Conservation (phyloP, 2,113 vertebrate genomes). For the Actinemys pallida region DNA sequence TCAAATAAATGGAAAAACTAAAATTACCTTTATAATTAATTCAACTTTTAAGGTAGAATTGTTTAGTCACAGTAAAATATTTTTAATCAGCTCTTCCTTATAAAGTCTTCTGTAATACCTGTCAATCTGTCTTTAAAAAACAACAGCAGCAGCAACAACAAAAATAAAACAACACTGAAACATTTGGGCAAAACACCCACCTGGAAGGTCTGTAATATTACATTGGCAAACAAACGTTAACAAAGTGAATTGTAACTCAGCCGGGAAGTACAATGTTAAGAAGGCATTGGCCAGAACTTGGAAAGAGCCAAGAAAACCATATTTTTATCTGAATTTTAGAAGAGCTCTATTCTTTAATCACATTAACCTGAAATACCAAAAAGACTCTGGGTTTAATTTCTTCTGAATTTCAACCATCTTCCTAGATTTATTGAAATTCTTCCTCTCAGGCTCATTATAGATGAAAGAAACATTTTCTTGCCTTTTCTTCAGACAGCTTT, state of each 20-base stretch:
- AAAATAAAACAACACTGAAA: no score
- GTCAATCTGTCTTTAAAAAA: not conserved
- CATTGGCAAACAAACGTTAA: conserved; percentile 4
- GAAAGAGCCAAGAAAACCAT: conserved; percentile 3
- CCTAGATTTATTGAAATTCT: conserved; percentile 7
- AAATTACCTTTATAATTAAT: not conserved
- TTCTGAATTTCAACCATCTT: conserved; percentile 48
- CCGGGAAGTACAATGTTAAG: not conserved
- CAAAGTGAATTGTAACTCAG: conserved; percentile 4
- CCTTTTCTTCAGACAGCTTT: conserved; percentile 25
- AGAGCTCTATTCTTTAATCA: not conserved
- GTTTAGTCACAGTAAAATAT: not conserved
- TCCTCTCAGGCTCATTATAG: conserved; percentile 38
- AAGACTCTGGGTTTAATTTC: conserved; percentile 48
- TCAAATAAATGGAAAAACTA: not conserved
- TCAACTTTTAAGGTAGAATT: not conserved
- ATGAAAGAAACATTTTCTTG: conserved; percentile 57
- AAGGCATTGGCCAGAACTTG: not conserved
- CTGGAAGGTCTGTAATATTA: not conserved
- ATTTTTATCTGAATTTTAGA: not conserved
- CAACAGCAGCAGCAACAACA: no score
- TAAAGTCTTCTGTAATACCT: not conserved
- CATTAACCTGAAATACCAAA: conserved; percentile 32
- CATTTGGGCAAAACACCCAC: no score
- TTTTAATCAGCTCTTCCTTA: not conserved